Base-by-base conservation (phyloP, 1,140 invertebrate genomes). In the Bombus confusus region DNA sequence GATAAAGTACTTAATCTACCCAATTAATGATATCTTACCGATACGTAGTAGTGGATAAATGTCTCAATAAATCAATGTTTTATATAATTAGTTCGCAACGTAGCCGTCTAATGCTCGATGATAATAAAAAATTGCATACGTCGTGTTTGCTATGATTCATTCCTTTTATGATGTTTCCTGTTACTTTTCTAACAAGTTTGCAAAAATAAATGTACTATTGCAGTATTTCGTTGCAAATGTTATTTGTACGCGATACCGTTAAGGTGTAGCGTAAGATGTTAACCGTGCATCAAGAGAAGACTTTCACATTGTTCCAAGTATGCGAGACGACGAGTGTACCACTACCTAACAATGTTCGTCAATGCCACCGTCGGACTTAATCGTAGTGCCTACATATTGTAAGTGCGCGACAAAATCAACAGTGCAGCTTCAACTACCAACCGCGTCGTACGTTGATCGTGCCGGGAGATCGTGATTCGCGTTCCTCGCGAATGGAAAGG, bases 271-370 rank as follows among this genome's bases (percentile, higher is more conserved):
- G 18, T 25, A 43, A 68, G 9, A 68, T 68, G 66, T 5, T 68
- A 25, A 25, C 2, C n/a, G 39, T 8, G 28, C 52, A 39, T 34
- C 39, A 12, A 57, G 22, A 34, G 28, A 25, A 18, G 59, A 87
- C 86, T 88, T 87, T 87, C 87, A 88, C 86, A 28, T 76, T 75
- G 80, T 83, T 83, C 80, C 71, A 77, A 88, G 80, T 87, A 79
- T 31, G 66, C 25, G 25, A 43, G 9, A 59, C 62, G 15, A 0
- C 47, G 47, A 52, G 47, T 52, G 6, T 62, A 41, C n/a, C 31
- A 31, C 25, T n/a, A 79, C 82, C 52, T 52, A 41, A 18, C 12
- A n/a, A 59, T 43, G n/a, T 34, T 52, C 57, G 41, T 59, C 68
- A 43, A 52, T 66, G 41, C n/a, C 59, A 62, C 3, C 66, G 22